phyloP scores from a whole-genome alignment of 1,140 invertebrate species.

The Drosophila leontia region DNA sequence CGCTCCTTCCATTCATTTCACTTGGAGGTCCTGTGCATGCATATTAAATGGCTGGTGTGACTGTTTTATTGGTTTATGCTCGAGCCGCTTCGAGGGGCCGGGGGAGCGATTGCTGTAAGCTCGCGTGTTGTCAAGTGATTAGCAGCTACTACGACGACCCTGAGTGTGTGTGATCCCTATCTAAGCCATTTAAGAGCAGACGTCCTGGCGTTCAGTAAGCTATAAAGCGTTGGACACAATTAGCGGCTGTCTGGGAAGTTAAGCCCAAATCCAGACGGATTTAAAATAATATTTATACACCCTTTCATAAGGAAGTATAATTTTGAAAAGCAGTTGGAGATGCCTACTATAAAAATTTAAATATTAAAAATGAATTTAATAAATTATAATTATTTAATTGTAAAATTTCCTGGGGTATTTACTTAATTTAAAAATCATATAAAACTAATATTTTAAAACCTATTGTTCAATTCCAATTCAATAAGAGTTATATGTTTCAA shows the following conservation, averaged over 20 bases:
- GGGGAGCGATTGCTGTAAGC: slow-evolving; percentile 6
- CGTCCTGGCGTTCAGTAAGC: slow-evolving; percentile 21
- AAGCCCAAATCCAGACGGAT: neutral
- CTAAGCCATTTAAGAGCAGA: slow-evolving; percentile 42
- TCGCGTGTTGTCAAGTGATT: slow-evolving; percentile 71
- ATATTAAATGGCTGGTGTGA: slow-evolving; percentile 57
- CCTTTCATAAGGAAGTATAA: too few species aligned
- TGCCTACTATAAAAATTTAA: too few species aligned
- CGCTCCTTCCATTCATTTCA: slow-evolving; percentile 15
- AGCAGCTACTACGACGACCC: slow-evolving; percentile 27
- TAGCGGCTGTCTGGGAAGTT: slow-evolving; percentile 36
- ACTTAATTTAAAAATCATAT: too few species aligned
- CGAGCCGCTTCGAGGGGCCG: neutral
- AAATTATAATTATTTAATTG: too few species aligned
- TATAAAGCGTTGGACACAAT: slow-evolving; percentile 39
- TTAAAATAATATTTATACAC: neutral
- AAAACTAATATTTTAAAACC: too few species aligned
- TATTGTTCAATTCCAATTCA: too few species aligned
- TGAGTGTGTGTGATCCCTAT: slow-evolving; percentile 60
- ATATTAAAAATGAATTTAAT: too few species aligned
- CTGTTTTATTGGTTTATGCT: slow-evolving; percentile 38
- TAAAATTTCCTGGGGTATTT: too few species aligned
- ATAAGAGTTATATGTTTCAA: too few species aligned
- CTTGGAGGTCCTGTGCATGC: slow-evolving; percentile 54
- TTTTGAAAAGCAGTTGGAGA: too few species aligned